A percentile compares a stretch with the other conserved stretches of the same genome.
Evolutionary conservation across 2,888 invertebrate species (phyloP).

Genomic region (Thera britannica): DNA sequence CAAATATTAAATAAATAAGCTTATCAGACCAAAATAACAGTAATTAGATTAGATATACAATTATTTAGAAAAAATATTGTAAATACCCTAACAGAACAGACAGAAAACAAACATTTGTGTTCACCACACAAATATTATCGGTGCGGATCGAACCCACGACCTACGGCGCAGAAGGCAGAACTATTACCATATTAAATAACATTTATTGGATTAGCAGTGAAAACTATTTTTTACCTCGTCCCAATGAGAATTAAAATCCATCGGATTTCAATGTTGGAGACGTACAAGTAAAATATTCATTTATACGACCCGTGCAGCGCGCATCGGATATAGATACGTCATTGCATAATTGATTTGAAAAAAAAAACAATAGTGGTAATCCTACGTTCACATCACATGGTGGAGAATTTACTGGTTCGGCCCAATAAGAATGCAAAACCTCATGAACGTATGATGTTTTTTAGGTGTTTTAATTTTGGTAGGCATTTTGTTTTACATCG

Average conservation of each 20-base stretch:
- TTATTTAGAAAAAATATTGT: no score
- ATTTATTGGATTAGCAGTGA: background rate
- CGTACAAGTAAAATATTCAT: constrained; percentile 22
- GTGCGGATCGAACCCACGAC: no score
- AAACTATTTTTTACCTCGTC: background rate
- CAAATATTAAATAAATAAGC: no score
- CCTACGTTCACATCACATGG: background rate
- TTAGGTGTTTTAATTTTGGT: background rate
- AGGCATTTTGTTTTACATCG: no score
- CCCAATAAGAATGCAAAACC: background rate
- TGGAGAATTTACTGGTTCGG: background rate
- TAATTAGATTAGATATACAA: no score
- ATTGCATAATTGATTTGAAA: constrained; percentile 22
- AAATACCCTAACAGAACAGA: no score
- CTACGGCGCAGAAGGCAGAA: no score
- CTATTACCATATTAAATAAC: no score
- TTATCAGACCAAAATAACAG: no score
- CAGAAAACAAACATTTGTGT: no score
- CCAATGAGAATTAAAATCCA: constrained; percentile 11
- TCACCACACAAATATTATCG: no score
- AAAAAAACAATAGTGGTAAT: background rate
- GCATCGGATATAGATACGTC: constrained; percentile 15
- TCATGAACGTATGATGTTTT: background rate
- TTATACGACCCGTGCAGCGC: constrained; percentile 16
- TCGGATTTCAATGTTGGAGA: constrained; percentile 10